Evolutionary conservation across 2,797 vertebrate species (phyloP), one percentile per base, ranked within the genome.

Genomic region (Thunnus albacares): DNA sequence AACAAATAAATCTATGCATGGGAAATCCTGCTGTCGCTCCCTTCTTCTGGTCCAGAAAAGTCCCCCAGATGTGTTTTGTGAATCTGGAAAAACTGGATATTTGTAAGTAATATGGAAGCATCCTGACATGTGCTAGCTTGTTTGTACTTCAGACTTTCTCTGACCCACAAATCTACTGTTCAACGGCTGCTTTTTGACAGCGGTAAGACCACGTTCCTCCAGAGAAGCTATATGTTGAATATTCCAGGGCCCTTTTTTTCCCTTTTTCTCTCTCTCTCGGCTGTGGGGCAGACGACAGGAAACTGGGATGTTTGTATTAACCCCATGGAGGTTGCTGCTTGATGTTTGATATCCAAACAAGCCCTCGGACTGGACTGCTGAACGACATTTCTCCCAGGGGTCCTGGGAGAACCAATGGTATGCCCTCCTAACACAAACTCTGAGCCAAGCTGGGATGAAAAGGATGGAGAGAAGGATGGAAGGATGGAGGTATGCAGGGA

Each of bases 321-420:
- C 90, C 84, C 80, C 73, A 77, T 61, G 80, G 90, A 93, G 92
- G 87, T 87, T 87, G 86, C 78, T 76, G 83, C 91, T 90, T 89
- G 88, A 93, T 89, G 91, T 94, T 93, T 95, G 79, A 94, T 94
- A 93, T 92, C 91, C 84, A 95, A 95, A 95, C 94, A 95, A 93
- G 87, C 83, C 71, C 81, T 86, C 43, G 58, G 89, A 77, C 83
- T 77, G 81, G 68, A 77, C 83, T 69, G 86, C 87, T 60, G 80
- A 87, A 84, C 64, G 71, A 77, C 87, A 90, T 88, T 87, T 90
- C 84, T 90, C 85, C 86, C 84, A 72, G 81, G 79, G 88, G 87
- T 85, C 88, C 88, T 80, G 64, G 69, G 90, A 89, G 89, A 92
- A 90, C 77, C 77, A 17, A 62, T 61, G 86, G 89, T 87, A 86